Conservation (phyloP, 2,888 invertebrate species). For the Melieria crassipennis region DNA sequence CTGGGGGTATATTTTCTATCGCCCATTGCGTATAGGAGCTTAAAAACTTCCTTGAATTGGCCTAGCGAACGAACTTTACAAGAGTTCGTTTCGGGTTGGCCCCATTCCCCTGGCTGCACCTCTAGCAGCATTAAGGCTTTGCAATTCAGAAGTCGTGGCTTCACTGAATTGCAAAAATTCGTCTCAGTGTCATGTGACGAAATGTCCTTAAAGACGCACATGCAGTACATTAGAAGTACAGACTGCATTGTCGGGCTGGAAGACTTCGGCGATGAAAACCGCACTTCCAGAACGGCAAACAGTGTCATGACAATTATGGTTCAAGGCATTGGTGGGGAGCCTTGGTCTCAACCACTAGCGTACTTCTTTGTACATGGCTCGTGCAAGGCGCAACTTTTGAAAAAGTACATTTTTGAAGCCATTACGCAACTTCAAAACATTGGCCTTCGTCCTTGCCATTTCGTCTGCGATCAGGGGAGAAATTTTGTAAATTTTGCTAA, state of each 20-base stretch:
- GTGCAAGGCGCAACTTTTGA: background rate
- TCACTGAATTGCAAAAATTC: no score
- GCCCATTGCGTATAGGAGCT: no score
- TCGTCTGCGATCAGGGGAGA: no score
- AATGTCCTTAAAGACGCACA: background rate
- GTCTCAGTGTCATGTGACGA: no score
- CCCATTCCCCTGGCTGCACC: constrained; percentile 1
- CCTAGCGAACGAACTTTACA: background rate
- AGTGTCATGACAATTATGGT: background rate
- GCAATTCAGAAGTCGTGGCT: constrained; percentile 10
- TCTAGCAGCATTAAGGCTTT: constrained; percentile 14
- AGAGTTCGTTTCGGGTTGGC: constrained; percentile 1
- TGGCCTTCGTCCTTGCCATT: no score
- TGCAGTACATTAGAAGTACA: background rate
- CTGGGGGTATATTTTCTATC: no score
- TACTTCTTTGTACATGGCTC: background rate
- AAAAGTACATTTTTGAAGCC: background rate
- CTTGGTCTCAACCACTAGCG: background rate
- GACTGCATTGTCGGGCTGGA: constrained; percentile 15
- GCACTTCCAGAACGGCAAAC: background rate
- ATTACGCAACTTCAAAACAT: no score
- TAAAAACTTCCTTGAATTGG: no score
- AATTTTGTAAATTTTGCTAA: no score
- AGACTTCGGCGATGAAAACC: constrained; percentile 22
- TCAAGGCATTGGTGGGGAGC: background rate